Base-by-base conservation (phyloP, 2,888 invertebrate genomes). In the Piscicola geometra region DNA sequence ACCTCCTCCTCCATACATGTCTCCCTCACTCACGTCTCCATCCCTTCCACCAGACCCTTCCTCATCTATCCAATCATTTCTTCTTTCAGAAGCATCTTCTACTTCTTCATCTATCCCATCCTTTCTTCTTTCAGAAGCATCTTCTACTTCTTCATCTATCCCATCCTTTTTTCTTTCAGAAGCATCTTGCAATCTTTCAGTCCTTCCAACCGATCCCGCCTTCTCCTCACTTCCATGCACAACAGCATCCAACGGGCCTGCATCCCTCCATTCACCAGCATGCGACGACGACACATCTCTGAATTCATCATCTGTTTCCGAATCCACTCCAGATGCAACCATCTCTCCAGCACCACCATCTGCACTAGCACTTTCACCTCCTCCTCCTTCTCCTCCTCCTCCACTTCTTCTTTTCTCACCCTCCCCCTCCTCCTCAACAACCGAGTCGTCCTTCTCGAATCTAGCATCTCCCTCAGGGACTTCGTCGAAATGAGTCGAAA, bases 401-500 rank as follows among this genome's bases (percentile, higher is more conserved):
- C 30, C 71, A 30, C 66, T 12, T 64, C 66, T n/a, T n/a, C n/a
- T n/a, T n/a, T n/a, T n/a, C n/a, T n/a, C n/a, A n/a, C n/a, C n/a
- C n/a, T n/a, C n/a, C 9, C 30, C 25, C 30, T 9, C 28, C 15
- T 28, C 41, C 3, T 64, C 73, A 25, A 12, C 60, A 56, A 35
- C 25, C 25, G 41, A 41, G 41, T 41, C 41, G 41, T 56, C 60
- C 3, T 5, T 18, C 60, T 56, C 3, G 64, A 2, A 35, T 60
- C 73, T 73, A 73, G 33, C 35, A 60, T 35, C 36, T n/a, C 73
- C 56, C 64, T 73, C 73, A 73, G 56, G n/a, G 25, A 35, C n/a
- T 56, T 64, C 35, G 73, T 73, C 73, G 73, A 73, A 73, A 73
- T n/a, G 33, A 32, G 64, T 60, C 73, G 73, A 73, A 73, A 73